phyloP scores from a whole-genome alignment of 2,113 vertebrate genomes.

The Progne subis region DNA sequence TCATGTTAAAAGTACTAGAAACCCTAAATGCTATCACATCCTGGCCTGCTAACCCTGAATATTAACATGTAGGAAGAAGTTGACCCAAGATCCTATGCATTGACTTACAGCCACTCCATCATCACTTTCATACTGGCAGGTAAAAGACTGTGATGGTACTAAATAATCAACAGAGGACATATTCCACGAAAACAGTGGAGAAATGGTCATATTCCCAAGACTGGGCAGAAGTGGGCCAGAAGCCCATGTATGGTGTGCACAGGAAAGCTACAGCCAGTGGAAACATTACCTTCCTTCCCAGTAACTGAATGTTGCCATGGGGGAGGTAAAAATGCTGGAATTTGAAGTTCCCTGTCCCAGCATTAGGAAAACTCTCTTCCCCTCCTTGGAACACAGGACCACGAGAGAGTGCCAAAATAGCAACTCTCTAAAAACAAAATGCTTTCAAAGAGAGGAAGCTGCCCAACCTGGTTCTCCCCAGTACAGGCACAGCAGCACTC shows the following conservation, averaged over 20 bases:
- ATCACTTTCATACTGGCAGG: background rate
- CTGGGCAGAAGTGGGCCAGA: background rate
- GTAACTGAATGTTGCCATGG: background rate
- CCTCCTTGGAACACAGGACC: background rate
- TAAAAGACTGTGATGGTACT: background rate
- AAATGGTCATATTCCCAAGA: background rate
- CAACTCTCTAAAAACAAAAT: background rate
- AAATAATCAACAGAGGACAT: background rate
- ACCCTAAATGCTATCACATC: background rate
- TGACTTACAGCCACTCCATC: background rate
- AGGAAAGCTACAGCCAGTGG: background rate
- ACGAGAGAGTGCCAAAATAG: accelerated
- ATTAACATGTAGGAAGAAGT: background rate
- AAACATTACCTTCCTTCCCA: background rate
- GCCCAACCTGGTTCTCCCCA: background rate
- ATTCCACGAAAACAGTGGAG: background rate
- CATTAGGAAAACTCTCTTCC: background rate
- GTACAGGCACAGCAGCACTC: background rate
- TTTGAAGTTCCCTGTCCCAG: background rate
- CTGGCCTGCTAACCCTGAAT: background rate
- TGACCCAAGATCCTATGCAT: background rate
- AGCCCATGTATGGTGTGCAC: background rate
- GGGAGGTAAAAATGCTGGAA: background rate
- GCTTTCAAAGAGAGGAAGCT: background rate
- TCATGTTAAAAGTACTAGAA: background rate